phyloP scores from a whole-genome alignment of 1,140 invertebrate genomes.

The Eupristina koningsbergeri region DNA sequence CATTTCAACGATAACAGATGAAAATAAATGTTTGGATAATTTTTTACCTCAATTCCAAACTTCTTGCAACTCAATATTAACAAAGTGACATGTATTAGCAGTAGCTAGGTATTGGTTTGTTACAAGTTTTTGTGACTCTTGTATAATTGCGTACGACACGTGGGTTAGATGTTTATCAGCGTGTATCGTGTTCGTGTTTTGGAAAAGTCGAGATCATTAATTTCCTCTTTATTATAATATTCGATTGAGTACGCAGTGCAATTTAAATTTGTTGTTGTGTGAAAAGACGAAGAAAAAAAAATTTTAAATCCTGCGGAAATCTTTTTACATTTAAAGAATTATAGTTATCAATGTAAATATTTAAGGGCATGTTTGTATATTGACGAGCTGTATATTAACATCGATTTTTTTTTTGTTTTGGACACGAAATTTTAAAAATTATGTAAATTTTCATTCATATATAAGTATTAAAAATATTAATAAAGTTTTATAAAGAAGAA shows the following conservation, averaged over 20 bases:
- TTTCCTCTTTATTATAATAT: conserved; percentile 12
- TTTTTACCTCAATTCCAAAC: neutral
- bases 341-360: conserved; percentile 16
- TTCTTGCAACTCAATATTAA: neutral
- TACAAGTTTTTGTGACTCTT: neutral
- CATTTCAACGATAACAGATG: neutral
- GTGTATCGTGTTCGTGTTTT: conserved; percentile 23
- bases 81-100: neutral
- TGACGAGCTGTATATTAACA: neutral
- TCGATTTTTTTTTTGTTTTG: neutral
- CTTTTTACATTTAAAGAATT: conserved; percentile 20
- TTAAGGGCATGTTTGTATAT: neutral
- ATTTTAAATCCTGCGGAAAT: conserved; percentile 19
- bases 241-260: neutral
- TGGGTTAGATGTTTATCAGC: neutral
- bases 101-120: neutral
- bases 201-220: conserved; percentile 21
- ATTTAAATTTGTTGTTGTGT: neutral
- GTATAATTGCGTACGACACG: conserved; percentile 1
- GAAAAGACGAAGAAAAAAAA: neutral
- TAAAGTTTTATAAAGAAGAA: too few species aligned
- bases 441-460: too few species aligned
- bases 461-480: too few species aligned
- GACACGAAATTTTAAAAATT: neutral
- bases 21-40: neutral